Percentiles rank a stretch among this genome's conserved stretches.
phyloP scores from a whole-genome alignment of 2,113 vertebrate species.

The Atherinomorus stipes region DNA sequence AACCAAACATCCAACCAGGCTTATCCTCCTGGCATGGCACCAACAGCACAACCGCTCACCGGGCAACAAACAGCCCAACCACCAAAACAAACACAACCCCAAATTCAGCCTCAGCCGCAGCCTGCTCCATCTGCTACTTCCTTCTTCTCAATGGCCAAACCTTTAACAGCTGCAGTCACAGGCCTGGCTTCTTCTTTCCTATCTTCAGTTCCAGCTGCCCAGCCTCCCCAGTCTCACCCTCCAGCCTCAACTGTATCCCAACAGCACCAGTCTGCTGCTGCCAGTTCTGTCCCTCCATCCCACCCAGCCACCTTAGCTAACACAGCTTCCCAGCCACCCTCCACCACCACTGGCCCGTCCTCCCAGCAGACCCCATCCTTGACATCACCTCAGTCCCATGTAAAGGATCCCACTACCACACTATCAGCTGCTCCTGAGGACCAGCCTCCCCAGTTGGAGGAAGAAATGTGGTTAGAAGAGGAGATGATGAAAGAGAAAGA shows the following conservation, averaged over 20 bases:
- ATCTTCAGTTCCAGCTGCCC: conserved; percentile 70
- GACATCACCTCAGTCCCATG: conserved; percentile 46
- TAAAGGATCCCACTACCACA: conserved; percentile 24
- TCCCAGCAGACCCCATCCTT: conserved; percentile 54
- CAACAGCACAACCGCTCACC: conserved; percentile 50
- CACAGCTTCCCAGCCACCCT: conserved; percentile 52
- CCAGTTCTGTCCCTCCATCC: conserved; percentile 56
- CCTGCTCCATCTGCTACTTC: conserved; percentile 74
- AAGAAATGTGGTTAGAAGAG: conserved; percentile 68
- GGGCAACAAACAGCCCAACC: conserved; percentile 62
- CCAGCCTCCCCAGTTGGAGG: conserved; percentile 52
- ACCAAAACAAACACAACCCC: conserved; percentile 62
- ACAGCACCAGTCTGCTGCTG: conserved; percentile 51
- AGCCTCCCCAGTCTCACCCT: conserved; percentile 70
- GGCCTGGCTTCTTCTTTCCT: conserved; percentile 77
- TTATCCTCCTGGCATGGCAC: conserved; percentile 41
- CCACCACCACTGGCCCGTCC: conserved; percentile 29
- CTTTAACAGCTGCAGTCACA: conserved; percentile 79
- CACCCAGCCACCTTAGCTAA: conserved; percentile 65
- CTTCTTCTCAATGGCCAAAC: conserved; percentile 85
- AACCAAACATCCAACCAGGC: conserved; percentile 66
- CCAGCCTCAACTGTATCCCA: conserved; percentile 53
- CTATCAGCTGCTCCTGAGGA: conserved; percentile 54
- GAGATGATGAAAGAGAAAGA: conserved; percentile 62
- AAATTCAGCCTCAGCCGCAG: conserved; percentile 64